Base-by-base conservation (phyloP, 2,797 vertebrate species). In the Mormyrops attenuatus region DNA sequence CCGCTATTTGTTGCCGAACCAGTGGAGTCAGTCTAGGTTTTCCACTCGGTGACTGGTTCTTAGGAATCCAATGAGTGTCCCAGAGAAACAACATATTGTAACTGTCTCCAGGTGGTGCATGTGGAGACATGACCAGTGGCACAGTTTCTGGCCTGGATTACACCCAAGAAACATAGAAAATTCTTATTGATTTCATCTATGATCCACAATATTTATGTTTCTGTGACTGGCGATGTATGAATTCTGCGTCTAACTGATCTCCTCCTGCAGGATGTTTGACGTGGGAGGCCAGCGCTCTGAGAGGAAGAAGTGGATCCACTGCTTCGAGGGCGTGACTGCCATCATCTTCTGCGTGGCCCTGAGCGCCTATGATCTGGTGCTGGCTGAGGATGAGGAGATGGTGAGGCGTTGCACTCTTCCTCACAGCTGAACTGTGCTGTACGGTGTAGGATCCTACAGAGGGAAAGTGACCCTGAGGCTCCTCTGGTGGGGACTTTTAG, bases 221-320 rank as follows among this genome's bases (percentile, higher is more conserved):
- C 85, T 84, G 88, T 69, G 86, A 90, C 90, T 57, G 34, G 90
- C 15, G 60, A 89, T 13, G 38, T 26, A 20, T 26, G 41, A 85
- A 4, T 52, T 30, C 82, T 88, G 41, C 5, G 17, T 88, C 88
- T 90, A 85, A 13, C 49, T 88, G 38, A 85, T 50, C 87, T 93
- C 91, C 49, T 22, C 80, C 88, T 53, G 86, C 93, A 99, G 98
- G 96, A 99, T 99, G 98, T 99, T 99, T 2, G 98, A 99, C 0
- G 98, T 99, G 13, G 98, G 98, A 0, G 98, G 98, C 30, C 98
- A 99, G 96, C 96, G 98, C 73, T 99, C 98, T 0, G 98, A 99
- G 89, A 95, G 98, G 90, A 99, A 99, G 96, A 99, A 99, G 93
- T 99, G 98, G 98, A 99, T 99, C 94, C 98, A 99, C 94, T 99